Evolutionary conservation across 2,113 vertebrate species (phyloP).

Genomic region (Ochotona princeps): DNA sequence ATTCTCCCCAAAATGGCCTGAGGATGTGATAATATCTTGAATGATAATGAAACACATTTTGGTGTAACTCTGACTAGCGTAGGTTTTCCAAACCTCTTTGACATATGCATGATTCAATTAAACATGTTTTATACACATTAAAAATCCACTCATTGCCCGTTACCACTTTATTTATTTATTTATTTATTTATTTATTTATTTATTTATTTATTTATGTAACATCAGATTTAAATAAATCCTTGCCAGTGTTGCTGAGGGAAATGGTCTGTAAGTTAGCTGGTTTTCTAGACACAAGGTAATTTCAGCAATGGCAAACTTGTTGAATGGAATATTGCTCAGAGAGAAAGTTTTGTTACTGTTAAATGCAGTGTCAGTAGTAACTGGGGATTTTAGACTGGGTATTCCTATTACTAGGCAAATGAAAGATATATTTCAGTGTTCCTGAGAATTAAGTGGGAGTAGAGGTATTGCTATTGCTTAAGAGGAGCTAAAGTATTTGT

Average conservation of each 20-base stretch:
- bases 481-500: neutral
- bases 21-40: no score
- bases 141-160: neutral
- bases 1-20: neutral
- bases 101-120: neutral
- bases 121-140: neutral
- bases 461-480: neutral
- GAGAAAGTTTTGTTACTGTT: neutral
- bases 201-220: neutral
- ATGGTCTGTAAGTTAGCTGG: neutral
- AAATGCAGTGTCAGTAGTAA: neutral
- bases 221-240: neutral
- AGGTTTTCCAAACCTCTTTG: neutral
- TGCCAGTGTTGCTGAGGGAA: neutral
- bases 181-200: neutral
- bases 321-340: neutral
- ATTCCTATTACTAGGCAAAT: neutral
- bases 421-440: neutral
- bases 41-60: neutral
- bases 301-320: neutral
- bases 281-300: neutral
- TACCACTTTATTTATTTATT: neutral
- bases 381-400: neutral
- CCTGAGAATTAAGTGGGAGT: neutral
- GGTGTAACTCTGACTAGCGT: neutral